Percentiles rank a stretch among this genome's conserved stretches.
phyloP scores from a whole-genome alignment of 2,888 invertebrate species.

The Drosophila yooni region DNA sequence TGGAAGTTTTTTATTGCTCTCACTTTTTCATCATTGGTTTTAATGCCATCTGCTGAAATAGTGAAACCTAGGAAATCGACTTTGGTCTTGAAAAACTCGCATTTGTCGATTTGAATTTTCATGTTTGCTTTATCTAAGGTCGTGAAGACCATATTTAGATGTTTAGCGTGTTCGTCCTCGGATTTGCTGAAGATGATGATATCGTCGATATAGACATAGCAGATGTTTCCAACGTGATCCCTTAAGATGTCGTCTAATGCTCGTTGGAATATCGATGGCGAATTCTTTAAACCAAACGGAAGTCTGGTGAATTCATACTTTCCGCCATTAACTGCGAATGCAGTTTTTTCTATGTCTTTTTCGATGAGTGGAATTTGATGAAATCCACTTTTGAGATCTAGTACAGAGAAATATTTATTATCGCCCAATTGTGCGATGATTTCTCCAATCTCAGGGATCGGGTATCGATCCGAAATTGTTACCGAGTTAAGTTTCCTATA shows the following conservation, averaged over 20 bases:
- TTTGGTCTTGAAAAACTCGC: slow-evolving; percentile 32
- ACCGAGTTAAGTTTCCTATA: too few species aligned
- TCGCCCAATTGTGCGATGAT: slow-evolving; percentile 4
- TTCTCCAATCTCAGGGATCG: background rate
- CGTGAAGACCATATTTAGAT: too few species aligned
- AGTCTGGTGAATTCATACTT: too few species aligned
- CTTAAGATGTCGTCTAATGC: slow-evolving; percentile 36
- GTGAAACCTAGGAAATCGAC: slow-evolving; percentile 40
- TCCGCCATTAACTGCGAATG: too few species aligned
- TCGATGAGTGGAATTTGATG: too few species aligned
- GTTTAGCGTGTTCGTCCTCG: too few species aligned
- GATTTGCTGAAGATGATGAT: too few species aligned
- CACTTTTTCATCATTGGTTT: slow-evolving; percentile 31
- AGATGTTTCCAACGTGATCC: background rate
- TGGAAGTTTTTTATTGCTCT: slow-evolving; percentile 8
- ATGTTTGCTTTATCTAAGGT: too few species aligned
- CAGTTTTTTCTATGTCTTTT: too few species aligned
- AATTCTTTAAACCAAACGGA: background rate
- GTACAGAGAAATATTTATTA: slow-evolving; percentile 3
- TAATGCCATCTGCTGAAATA: slow-evolving; percentile 33
- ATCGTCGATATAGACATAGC: slow-evolving; percentile 29
- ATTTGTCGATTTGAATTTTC: slow-evolving; percentile 40
- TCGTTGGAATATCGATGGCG: slow-evolving; percentile 34
- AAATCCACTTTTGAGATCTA: background rate
- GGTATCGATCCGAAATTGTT: too few species aligned